Evolutionary conservation across 2,888 invertebrate genomes (phyloP), one percentile per base, ranked within the genome.

Genomic region (Eupeodes latifasciatus): DNA sequence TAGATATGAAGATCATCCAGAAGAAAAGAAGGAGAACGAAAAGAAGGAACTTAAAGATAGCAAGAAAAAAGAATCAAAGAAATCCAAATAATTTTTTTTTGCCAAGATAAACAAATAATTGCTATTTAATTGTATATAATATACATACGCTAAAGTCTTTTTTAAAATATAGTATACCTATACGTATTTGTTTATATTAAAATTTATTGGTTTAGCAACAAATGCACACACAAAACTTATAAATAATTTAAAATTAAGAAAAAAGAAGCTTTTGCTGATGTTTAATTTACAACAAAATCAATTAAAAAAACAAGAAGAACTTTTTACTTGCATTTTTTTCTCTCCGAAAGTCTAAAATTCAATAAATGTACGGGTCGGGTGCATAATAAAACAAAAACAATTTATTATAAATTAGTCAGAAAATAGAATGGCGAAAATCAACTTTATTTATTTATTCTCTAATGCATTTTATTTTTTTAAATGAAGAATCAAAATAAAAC

Each of bases 1-100:
- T 91, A 96, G 96, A 71, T 96, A 96, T 92, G 96, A 96, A 93
- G 96, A 96, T 93, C 95, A 96, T 93, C 95, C 96, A 34, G 93
- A 93, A 79, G 93, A 27, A 27, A 27, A 93, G 93, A 95, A 90
- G 90, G 94, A 92, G 91, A 94, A 91, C 91, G 93, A 90, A 91
- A 94, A 91, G 66, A 93, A 93, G 81, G 93, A 93, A 66, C 90
- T 90, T 62, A 91, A 88, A 53, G 88, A 91, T 89, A 93, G 90
- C 90, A 94, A 94, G 90, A 93, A 93, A 80, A 94, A 94, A 84
- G 93, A 94, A 14, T 92, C 92, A 0, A 93, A 93, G 67, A 93
- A 94, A 90, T 91, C 91, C 5, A 94, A 94, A 90, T 94, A 92
- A 91, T 90, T 90, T 89, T 74, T 59, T 57, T 53, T 66, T 55